phyloP scores from a whole-genome alignment of 2,113 vertebrate species.

The Nesogale talazaci region DNA sequence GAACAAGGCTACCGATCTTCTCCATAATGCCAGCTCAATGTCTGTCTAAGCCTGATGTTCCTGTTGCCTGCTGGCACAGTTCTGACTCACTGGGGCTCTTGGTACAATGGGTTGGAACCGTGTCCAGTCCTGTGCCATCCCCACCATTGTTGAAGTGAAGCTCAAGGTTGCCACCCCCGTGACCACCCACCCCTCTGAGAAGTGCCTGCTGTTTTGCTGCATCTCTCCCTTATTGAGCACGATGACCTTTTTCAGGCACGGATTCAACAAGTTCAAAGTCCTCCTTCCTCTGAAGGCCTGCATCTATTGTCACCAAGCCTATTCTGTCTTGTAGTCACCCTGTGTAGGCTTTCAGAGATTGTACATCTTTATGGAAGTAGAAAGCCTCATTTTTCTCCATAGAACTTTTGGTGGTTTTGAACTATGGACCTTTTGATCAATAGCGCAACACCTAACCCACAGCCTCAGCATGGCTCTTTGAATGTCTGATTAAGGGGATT shows the following conservation, averaged over 20 bases:
- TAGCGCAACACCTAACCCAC: too few species aligned
- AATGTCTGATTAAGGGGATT: slow-evolving; percentile 27
- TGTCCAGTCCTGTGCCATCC: neutral
- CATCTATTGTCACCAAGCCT: too few species aligned
- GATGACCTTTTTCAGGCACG: too few species aligned
- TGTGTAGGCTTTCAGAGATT: too few species aligned
- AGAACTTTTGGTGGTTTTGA: neutral
- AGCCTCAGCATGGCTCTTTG: too few species aligned
- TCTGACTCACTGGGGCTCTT: too few species aligned
- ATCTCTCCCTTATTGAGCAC: neutral
- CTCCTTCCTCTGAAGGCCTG: neutral
- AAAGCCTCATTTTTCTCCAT: too few species aligned
- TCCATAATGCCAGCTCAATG: neutral
- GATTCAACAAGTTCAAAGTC: neutral
- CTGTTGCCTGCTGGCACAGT: too few species aligned
- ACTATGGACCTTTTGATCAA: too few species aligned
- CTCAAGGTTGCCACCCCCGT: too few species aligned
- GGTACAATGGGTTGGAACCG: neutral
- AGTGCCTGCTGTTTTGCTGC: neutral
- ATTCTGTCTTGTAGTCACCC: too few species aligned
- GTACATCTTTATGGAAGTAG: too few species aligned
- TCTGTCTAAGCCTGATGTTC: neutral
- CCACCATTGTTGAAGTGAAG: neutral
- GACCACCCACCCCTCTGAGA: neutral
- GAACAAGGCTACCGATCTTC: slow-evolving; percentile 29